phyloP scores from a whole-genome alignment of 2,113 vertebrate species.

The Phyllopteryx taeniolatus region DNA sequence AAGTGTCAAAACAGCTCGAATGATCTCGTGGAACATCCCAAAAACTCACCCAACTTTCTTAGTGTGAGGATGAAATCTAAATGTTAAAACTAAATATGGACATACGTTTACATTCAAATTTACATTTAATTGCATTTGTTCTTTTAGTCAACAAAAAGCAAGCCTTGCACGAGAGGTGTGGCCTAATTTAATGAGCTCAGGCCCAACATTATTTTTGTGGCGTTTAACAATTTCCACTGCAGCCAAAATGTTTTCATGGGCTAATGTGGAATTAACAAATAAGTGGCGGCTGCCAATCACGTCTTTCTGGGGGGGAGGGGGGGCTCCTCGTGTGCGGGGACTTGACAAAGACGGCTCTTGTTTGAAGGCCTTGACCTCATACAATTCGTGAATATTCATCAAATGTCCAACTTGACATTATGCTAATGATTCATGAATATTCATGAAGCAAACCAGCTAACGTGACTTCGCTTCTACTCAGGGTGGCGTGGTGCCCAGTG shows the following conservation, averaged over 20 bases:
- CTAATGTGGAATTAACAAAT: neutral
- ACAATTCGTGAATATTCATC: neutral
- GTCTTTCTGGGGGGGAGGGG: neutral
- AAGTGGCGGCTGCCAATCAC: neutral
- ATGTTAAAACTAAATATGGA: neutral
- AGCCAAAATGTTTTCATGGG: neutral
- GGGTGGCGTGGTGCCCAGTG: neutral
- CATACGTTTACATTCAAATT: neutral
- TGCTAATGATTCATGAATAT: conserved; percentile 22
- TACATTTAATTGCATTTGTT: neutral
- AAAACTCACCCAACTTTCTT: too few species aligned
- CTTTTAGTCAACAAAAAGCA: neutral
- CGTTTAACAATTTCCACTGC: neutral
- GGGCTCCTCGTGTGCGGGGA: neutral
- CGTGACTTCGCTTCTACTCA: neutral
- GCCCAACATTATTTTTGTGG: neutral
- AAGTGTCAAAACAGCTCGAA: too few species aligned
- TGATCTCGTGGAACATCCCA: too few species aligned
- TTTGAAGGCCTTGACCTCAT: neutral
- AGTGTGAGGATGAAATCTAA: too few species aligned
- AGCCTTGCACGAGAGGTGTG: neutral
- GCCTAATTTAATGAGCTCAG: neutral
- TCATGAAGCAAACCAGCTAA: conserved; percentile 13
- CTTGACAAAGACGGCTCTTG: neutral
- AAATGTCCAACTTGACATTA: conserved; percentile 47